These are phyloP conservation scores for Cryptocephalus primarius DNA, from an alignment of 2,888 invertebrate species.

Conservation along the genomic window DNA sequence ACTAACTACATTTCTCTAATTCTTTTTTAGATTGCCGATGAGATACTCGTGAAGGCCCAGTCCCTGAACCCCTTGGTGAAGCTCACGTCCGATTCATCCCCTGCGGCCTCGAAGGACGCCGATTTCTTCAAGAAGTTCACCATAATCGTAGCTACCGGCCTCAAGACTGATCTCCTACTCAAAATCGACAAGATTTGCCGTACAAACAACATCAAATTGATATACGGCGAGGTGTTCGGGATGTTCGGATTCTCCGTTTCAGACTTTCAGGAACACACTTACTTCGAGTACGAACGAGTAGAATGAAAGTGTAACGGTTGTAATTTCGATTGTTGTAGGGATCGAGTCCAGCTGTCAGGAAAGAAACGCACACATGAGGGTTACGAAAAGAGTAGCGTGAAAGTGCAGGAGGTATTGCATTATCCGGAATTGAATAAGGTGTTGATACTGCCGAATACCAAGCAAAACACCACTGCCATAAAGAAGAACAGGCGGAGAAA, in stretches of 20 bases:
- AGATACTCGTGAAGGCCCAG: constrained; percentile 66
- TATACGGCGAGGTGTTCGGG: constrained; percentile 88
- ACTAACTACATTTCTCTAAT: no score
- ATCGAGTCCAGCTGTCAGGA: constrained; percentile 37
- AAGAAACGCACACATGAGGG: constrained; percentile 49
- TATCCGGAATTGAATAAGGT: constrained; percentile 55
- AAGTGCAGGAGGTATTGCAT: constrained; percentile 51
- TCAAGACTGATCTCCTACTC: constrained; percentile 57
- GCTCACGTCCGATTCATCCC: constrained; percentile 55
- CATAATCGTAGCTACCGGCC: constrained; percentile 72
- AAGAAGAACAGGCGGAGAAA: constrained; percentile 58
- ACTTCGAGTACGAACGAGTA: constrained; percentile 64
- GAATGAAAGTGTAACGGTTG: not conserved
- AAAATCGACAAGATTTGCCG: constrained; percentile 69
- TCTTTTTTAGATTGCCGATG: constrained; percentile 62
- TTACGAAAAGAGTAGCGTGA: constrained; percentile 42
- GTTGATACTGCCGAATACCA: constrained; percentile 42
- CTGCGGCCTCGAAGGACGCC: constrained; percentile 54
- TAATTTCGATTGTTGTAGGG: constrained; percentile 31
- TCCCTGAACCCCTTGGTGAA: constrained; percentile 90
- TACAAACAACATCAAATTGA: constrained; percentile 66
- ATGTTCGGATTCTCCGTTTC: constrained; percentile 85
- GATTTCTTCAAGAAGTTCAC: constrained; percentile 68
- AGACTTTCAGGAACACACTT: constrained; percentile 77
- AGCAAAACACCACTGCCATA: constrained; percentile 37